Percentiles rank a stretch among this genome's conserved stretches.
Evolutionary conservation across 1,140 invertebrate species (phyloP).

Genomic region (Parasteatoda tepidariorum): DNA sequence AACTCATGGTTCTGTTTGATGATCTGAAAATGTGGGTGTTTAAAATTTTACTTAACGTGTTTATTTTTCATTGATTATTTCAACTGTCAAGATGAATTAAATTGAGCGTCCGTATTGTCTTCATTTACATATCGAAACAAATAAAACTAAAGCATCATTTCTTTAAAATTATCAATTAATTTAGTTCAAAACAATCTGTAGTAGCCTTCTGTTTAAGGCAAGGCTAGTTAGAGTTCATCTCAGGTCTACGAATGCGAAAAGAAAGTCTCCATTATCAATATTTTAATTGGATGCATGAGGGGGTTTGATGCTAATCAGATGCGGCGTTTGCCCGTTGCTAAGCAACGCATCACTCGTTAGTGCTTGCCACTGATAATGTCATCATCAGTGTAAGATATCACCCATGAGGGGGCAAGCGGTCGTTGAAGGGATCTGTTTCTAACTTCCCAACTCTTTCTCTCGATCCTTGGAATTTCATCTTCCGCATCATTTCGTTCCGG

Average conservation of each 20-base stretch:
- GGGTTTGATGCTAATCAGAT: slow-evolving; percentile 58
- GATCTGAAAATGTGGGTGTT: too few relatives aligned
- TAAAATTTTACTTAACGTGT: too few relatives aligned
- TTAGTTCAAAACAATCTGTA: too few relatives aligned
- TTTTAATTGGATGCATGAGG: slow-evolving; percentile 58
- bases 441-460: slow-evolving; percentile 14
- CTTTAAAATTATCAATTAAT: too few relatives aligned
- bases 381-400: slow-evolving; percentile 60
- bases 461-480: too few relatives aligned
- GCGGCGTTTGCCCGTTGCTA: slow-evolving; percentile 56
- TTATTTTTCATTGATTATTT: too few relatives aligned
- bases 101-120: too few relatives aligned
- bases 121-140: too few relatives aligned
- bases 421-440: slow-evolving; percentile 15
- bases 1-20: too few relatives aligned
- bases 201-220: neutral
- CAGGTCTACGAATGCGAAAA: slow-evolving; percentile 21
- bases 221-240: neutral
- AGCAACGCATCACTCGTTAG: slow-evolving; percentile 59
- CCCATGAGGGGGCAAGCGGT: slow-evolving; percentile 25
- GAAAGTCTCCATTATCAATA: slow-evolving; percentile 57
- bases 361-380: slow-evolving; percentile 54
- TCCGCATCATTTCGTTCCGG: too few relatives aligned
- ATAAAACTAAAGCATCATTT: too few relatives aligned
- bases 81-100: too few relatives aligned